A percentile compares a stretch with the other conserved stretches of the same genome.
Conservation (phyloP, 1,140 invertebrate genomes). For the Cryptotermes secundus region DNA sequence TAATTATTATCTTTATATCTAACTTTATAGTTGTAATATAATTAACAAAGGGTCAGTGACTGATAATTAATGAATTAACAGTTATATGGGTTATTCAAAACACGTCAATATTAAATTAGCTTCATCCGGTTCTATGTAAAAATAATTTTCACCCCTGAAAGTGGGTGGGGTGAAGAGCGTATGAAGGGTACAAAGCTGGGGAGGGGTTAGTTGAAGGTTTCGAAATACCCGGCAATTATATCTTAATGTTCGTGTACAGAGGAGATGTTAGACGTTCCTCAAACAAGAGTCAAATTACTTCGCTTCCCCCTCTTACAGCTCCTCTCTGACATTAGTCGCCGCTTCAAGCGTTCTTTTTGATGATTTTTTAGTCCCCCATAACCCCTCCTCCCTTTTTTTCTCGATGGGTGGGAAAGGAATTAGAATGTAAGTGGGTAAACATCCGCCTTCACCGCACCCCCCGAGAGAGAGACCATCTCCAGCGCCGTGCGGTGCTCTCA, state of each 20-base stretch:
- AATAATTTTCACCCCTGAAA: too few relatives aligned
- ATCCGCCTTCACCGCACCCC: background rate
- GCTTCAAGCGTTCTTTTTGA: background rate
- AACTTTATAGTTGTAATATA: too few relatives aligned
- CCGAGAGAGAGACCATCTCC: background rate
- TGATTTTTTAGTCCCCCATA: background rate
- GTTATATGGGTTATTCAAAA: too few relatives aligned
- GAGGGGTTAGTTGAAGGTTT: background rate
- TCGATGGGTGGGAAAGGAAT: slow-evolving; percentile 4
- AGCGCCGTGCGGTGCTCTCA: background rate
- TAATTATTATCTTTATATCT: too few relatives aligned
- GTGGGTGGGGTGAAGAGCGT: background rate
- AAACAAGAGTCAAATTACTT: slow-evolving; percentile 18
- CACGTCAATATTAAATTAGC: too few relatives aligned
- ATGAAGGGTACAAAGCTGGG: background rate
- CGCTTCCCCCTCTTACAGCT: background rate
- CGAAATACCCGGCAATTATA: slow-evolving; percentile 1
- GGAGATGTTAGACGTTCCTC: background rate
- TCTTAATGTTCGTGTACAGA: slow-evolving; percentile 3
- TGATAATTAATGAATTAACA: too few relatives aligned
- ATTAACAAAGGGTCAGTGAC: too few relatives aligned
- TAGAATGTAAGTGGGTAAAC: slow-evolving; percentile 19
- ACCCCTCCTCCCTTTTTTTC: slow-evolving; percentile 17
- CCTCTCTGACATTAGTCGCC: background rate
- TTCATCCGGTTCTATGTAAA: too few relatives aligned